Evolutionary conservation across 2,888 invertebrate species (phyloP), one percentile per base, ranked within the genome.

Genomic region (Brachypterus glaber): DNA sequence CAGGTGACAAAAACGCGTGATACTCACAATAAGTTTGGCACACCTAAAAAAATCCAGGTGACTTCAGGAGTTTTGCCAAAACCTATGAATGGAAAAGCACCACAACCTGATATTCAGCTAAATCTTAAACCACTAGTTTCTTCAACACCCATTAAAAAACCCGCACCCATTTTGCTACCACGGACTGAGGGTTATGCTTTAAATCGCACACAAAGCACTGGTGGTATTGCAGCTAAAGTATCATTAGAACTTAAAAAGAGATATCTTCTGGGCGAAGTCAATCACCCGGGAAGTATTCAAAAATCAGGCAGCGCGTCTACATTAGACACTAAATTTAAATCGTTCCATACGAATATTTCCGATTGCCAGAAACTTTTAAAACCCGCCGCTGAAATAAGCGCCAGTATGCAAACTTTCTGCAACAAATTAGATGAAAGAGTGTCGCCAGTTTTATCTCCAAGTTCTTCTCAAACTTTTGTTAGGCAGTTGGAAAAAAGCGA

Each of bases 291-390:
- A 21, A 73, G 78, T 15, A 83, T 88, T 15, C 75, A 83, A 49
- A 85, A 86, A 57, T 87, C 87, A 0, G 86, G 84, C 36, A 86
- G 86, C 37, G 81, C 87, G 4, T 83, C 88, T 0, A 82, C 84
- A 43, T 72, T 90, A 25, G 89, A 90, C 59, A 85, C 83, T 4
- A 85, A 84, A 60, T 76, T 91, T 40, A 81, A 85, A 65, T 84
- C 81, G 43, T 82, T 91, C 57, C 79, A 87, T 47, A 84, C 83
- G 21, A 83, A 81, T 51, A 91, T 91, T 43, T 83, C 87, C 1
- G 89, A 90, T 58, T 85, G 88, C 56, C 91, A 91, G 55, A 90
- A 89, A 57, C 67, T 89, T 48, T 62, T 90, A 26, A 82, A 87
- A 60, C 86, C 87, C 0, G 82, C 86, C 0, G 72, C 78, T 0